Base-by-base conservation (phyloP, 2,797 vertebrate genomes). In the Gastrophryne carolinensis region DNA sequence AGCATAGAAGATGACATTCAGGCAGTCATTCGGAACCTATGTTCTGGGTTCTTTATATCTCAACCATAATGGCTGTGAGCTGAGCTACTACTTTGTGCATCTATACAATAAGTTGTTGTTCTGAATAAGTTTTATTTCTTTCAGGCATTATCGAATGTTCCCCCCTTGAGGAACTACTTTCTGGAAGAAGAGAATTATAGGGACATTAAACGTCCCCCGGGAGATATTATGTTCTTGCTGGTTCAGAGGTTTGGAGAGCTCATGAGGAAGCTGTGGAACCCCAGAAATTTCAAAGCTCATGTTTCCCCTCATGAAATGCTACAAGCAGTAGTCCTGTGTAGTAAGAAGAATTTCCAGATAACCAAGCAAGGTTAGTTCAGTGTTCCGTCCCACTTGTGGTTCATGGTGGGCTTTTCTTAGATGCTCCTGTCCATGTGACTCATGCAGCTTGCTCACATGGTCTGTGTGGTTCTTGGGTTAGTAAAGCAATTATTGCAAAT, bases 241-340 rank as follows among this genome's bases (percentile, higher is more conserved):
- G 97, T 98, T 65, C 97, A 98, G 89, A 92, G 97, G 19, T 98
- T 99, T 0, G 97, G 97, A 29, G 97, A 99, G 82, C 92, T 99
- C 60, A 98, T 98, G 96, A 86, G 97, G 58, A 99, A 98, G 79
- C 92, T 98, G 27, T 98, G 97, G 96, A 99, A 99, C 84, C 97
- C 97, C 0, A 90, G 97, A 2, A 98, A 98, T 82, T 99, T 99
- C 85, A 99, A 99, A 82, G 97, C 97, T 0, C 97, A 99, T 0
- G 97, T 99, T 4, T 98, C 97, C 0, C 97, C 97, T 2, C 97
- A 99, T 0, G 97, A 99, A 87, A 99, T 99, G 97, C 88, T 99
- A 73, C 97, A 99, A 86, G 97, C 97, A 0, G 97, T 98, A 30
- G 97, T 99, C 29, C 92, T 99, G 3, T 98, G 97, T 89, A 98